phyloP scores from a whole-genome alignment of 2,797 vertebrate species.

The Trachurus trachurus region DNA sequence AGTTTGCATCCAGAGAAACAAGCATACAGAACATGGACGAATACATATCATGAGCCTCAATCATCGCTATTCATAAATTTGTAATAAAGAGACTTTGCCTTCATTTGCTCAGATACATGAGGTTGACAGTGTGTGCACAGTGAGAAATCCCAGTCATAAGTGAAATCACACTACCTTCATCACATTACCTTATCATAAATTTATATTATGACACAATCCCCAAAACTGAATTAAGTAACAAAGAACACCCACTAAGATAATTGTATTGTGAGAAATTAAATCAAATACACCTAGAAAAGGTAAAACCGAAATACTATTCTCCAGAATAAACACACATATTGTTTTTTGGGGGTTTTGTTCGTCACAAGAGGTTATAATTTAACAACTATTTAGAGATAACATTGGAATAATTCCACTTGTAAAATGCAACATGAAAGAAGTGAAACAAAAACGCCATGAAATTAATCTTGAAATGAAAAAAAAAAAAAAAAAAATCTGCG shows the following conservation, averaged over 20 bases:
- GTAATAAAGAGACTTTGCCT: not conserved
- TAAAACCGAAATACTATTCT: not conserved
- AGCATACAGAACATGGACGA: not conserved
- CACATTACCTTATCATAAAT: not conserved
- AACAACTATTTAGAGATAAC: conserved; percentile 23
- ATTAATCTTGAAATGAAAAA: conserved; percentile 6
- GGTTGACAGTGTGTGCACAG: not conserved
- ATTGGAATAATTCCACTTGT: not conserved
- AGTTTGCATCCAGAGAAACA: conserved; percentile 12
- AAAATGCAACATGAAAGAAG: conserved; percentile 1
- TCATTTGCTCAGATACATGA: not conserved
- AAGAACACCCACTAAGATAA: conserved; percentile 17
- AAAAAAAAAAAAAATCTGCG: conserved; percentile 1
- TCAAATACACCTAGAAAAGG: conserved; percentile 1
- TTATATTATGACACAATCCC: not conserved
- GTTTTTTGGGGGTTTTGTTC: not conserved
- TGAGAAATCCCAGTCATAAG: not conserved
- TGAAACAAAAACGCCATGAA: conserved; percentile 10
- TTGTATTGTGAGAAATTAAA: conserved; percentile 1
- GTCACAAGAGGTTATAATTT: conserved; percentile 19
- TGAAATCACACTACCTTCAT: not conserved
- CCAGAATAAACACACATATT: conserved; percentile 10
- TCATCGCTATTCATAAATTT: not conserved
- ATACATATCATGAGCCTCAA: not conserved
- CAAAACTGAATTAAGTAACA: conserved; percentile 3